Conservation (phyloP, 2,888 invertebrate genomes). For the Tetheella fluctuosa region DNA sequence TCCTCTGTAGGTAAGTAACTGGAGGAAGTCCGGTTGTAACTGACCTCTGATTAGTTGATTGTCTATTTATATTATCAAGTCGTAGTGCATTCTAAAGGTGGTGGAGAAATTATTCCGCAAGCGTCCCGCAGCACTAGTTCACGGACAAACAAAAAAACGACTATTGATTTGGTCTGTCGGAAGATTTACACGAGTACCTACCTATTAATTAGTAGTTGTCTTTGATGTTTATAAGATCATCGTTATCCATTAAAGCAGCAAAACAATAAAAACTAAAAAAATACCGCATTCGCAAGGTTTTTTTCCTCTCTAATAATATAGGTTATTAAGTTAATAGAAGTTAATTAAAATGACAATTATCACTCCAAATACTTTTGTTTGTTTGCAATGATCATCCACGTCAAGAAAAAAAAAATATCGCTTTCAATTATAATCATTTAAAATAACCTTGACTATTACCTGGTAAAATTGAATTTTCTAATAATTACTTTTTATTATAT, state of each 20-base stretch:
- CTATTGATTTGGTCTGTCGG: conserved; percentile 18
- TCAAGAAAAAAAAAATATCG: no score
- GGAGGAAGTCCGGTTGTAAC: conserved; percentile 74
- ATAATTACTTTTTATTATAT: no score
- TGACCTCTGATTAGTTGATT: conserved; percentile 65
- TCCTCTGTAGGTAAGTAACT: conserved; percentile 42
- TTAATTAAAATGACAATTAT: no score
- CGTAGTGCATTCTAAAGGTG: conserved; percentile 50
- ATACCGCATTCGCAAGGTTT: no score
- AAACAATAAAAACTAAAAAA: no score
- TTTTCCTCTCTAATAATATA: no score
- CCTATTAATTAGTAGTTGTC: not conserved
- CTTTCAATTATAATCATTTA: no score
- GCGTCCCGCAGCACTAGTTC: conserved; percentile 66
- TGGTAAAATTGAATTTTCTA: no score
- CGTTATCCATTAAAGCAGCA: not conserved
- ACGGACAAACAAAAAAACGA: conserved; percentile 64
- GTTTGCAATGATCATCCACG: no score
- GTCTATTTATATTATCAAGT: conserved; percentile 75
- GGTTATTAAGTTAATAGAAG: no score
- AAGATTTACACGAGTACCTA: conserved; percentile 10
- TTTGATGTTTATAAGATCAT: not conserved
- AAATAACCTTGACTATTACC: no score
- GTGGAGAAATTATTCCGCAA: conserved; percentile 80
- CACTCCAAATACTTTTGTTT: no score